phyloP scores from a whole-genome alignment of 2,113 vertebrate species.

The Coptodon rendalli region DNA sequence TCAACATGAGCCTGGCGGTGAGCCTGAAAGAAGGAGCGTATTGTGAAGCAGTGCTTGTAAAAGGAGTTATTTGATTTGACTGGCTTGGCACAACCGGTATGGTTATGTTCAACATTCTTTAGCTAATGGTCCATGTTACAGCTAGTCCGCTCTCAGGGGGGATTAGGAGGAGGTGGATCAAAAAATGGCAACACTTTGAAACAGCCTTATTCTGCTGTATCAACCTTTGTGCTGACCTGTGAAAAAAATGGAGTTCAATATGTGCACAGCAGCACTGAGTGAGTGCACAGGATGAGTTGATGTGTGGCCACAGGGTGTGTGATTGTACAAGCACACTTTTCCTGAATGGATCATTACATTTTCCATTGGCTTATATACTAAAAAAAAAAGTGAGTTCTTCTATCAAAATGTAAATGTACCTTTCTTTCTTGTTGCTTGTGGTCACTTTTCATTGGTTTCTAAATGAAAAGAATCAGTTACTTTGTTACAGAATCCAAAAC shows the following conservation, averaged over 20 bases:
- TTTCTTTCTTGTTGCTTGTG: neutral
- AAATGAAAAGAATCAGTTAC: neutral
- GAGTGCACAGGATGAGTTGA: neutral
- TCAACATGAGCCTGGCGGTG: conserved; percentile 32
- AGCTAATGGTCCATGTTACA: conserved; percentile 58
- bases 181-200: conserved; percentile 31
- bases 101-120: conserved; percentile 60
- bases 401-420: neutral
- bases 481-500: neutral
- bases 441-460: neutral
- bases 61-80: conserved; percentile 63
- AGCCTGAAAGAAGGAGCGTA: conserved; percentile 13
- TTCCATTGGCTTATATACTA: neutral
- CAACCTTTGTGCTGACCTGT: conserved; percentile 44
- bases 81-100: conserved; percentile 24
- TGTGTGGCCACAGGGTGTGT: neutral
- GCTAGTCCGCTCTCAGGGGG: conserved; percentile 14
- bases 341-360: neutral
- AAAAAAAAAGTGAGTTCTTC: neutral
- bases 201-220: conserved; percentile 10
- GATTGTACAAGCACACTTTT: neutral
- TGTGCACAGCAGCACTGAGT: neutral
- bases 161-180: conserved; percentile 1
- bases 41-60: conserved; percentile 48
- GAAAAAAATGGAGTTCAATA: neutral